A percentile compares a stretch with the other conserved stretches of the same genome.
phyloP scores from a whole-genome alignment of 2,888 invertebrate genomes.

The Aporophyla nigra region DNA sequence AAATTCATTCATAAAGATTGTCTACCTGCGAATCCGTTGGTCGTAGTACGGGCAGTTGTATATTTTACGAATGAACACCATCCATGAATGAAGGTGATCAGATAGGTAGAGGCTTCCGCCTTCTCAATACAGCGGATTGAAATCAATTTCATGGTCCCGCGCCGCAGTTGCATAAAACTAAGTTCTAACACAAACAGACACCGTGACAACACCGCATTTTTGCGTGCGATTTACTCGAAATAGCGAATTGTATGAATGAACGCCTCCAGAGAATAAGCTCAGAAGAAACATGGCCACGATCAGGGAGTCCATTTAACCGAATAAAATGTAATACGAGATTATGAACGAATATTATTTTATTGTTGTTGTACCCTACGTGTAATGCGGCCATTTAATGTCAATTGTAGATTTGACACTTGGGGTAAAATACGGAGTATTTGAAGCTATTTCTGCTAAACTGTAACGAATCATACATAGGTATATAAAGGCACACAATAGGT shows the following conservation, averaged over 20 bases:
- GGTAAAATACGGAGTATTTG: slow-evolving; percentile 38
- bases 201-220: slow-evolving; percentile 75
- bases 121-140: slow-evolving; percentile 74
- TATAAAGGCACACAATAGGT: slow-evolving; percentile 60
- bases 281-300: slow-evolving; percentile 71
- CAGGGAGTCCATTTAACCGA: slow-evolving; percentile 78
- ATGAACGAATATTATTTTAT: slow-evolving; percentile 75
- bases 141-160: slow-evolving; percentile 88
- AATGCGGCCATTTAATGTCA: slow-evolving; percentile 80
- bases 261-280: slow-evolving; percentile 85
- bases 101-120: slow-evolving; percentile 82
- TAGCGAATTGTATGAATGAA: slow-evolving; percentile 85
- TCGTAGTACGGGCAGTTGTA: slow-evolving; percentile 83
- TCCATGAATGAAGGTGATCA: slow-evolving; percentile 79
- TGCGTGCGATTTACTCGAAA: slow-evolving; percentile 77
- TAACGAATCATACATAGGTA: slow-evolving; percentile 29
- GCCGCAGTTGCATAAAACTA: slow-evolving; percentile 89
- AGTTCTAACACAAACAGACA: slow-evolving; percentile 80
- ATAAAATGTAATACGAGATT: slow-evolving; percentile 83
- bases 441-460: slow-evolving; percentile 34
- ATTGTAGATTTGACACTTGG: slow-evolving; percentile 67
- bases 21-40: slow-evolving; percentile 79
- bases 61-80: slow-evolving; percentile 80
- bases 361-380: slow-evolving; percentile 77
- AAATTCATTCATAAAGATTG: slow-evolving; percentile 77